Percentiles rank a stretch among this genome's conserved stretches.
Evolutionary conservation across 2,888 invertebrate genomes (phyloP).

Genomic region (Bedellia somnulentella): DNA sequence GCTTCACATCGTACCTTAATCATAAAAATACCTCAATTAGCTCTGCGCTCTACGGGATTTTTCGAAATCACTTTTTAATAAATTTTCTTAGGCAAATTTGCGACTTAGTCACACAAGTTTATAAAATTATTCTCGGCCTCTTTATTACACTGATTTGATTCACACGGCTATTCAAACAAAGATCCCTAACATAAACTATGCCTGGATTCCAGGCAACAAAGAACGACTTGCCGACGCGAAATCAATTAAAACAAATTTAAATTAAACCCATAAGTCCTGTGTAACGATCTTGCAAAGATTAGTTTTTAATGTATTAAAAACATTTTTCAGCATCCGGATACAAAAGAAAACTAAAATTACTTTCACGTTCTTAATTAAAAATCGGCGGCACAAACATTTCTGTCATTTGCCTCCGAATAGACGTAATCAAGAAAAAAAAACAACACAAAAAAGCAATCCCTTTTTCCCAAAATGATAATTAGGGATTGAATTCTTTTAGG

Average conservation of each 20-base stretch:
- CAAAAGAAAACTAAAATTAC: slow-evolving; percentile 1
- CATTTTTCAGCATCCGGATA: neutral
- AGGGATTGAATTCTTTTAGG: slow-evolving; percentile 15
- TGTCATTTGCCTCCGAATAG: slow-evolving; percentile 10
- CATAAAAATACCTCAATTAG: too few relatives aligned
- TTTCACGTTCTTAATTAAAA: slow-evolving; percentile 15
- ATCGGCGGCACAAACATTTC: slow-evolving; percentile 5
- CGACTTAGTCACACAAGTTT: too few relatives aligned
- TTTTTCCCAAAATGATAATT: slow-evolving; percentile 17
- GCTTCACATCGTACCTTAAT: too few relatives aligned
- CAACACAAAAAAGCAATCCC: slow-evolving; percentile 9
- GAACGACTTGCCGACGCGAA: too few relatives aligned
- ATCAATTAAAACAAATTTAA: neutral
- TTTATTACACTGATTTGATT: too few relatives aligned
- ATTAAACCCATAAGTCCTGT: neutral
- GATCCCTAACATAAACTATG: too few relatives aligned
- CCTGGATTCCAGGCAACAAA: too few relatives aligned
- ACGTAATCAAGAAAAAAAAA: slow-evolving; percentile 12
- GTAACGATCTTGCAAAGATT: slow-evolving; percentile 1
- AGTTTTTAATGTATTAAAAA: neutral
- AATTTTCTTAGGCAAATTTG: too few relatives aligned
- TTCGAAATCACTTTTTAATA: too few relatives aligned
- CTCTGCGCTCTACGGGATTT: too few relatives aligned
- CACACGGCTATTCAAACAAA: too few relatives aligned
- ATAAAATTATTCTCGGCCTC: neutral